phyloP scores from a whole-genome alignment of 2,888 invertebrate species.

The Stenotaenia linearis region DNA sequence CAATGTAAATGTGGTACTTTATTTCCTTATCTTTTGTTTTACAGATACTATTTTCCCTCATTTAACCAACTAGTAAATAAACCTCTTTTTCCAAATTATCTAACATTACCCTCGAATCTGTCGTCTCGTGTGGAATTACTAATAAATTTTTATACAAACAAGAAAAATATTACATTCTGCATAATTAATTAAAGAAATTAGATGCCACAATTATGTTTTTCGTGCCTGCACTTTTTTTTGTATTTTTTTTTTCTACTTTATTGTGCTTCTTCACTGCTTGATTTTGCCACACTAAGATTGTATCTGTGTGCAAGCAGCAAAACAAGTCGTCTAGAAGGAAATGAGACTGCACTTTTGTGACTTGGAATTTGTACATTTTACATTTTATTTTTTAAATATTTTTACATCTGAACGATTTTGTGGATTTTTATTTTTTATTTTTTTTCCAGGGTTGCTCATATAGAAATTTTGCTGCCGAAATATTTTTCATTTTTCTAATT shows the following conservation, averaged over 20 bases:
- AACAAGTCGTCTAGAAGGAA: background rate
- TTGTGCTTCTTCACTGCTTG: background rate
- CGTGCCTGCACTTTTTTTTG: background rate
- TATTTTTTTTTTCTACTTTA: background rate
- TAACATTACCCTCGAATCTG: too few species aligned
- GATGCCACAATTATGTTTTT: background rate
- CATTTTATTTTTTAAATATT: background rate
- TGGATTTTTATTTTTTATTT: background rate
- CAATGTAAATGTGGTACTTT: background rate
- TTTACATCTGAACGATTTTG: background rate
- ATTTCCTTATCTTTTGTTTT: background rate
- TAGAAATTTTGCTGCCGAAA: background rate
- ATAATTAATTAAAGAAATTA: background rate
- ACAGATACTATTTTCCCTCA: background rate
- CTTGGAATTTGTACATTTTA: background rate
- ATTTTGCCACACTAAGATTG: background rate
- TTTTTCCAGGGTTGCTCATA: background rate
- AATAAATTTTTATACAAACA: too few species aligned
- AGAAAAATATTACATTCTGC: too few species aligned
- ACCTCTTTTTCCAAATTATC: too few species aligned
- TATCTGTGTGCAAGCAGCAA: background rate
- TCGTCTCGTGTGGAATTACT: too few species aligned
- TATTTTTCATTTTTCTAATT: background rate
- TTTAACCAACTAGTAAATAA: too few species aligned
- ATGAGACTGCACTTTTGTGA: background rate